A percentile compares a stretch with the other conserved stretches of the same genome.
Conservation (phyloP, 2,888 invertebrate genomes). For the Selenia dentaria region DNA sequence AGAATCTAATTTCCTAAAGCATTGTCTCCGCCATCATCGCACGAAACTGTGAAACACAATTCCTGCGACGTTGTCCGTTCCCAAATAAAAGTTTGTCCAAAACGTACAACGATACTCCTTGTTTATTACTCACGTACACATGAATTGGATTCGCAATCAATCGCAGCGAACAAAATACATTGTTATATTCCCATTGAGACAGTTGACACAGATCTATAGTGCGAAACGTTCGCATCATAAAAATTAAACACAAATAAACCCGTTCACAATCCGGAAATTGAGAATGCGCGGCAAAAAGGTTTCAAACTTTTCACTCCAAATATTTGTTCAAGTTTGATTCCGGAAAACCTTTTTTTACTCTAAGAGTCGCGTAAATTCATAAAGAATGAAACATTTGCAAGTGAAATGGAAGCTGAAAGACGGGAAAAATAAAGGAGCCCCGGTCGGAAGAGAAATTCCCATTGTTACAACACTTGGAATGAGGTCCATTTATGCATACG, state of each 20-base stretch:
- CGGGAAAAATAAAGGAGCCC: slow-evolving; percentile 65
- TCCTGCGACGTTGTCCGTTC: slow-evolving; percentile 25
- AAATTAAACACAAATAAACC: slow-evolving; percentile 33
- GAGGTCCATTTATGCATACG: slow-evolving; percentile 76
- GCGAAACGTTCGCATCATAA: slow-evolving; percentile 11
- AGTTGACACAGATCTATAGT: slow-evolving; percentile 7
- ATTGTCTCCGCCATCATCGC: slow-evolving; percentile 62
- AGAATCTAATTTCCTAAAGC: slow-evolving; percentile 73
- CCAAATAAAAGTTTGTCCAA: slow-evolving; percentile 28
- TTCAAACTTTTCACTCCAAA: slow-evolving; percentile 59
- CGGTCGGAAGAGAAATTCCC: slow-evolving; percentile 63
- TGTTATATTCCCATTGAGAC: neutral
- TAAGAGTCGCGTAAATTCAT: slow-evolving; percentile 66
- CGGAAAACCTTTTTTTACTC: slow-evolving; percentile 53
- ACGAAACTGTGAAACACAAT: slow-evolving; percentile 36
- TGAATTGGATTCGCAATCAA: slow-evolving; percentile 16
- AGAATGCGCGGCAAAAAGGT: slow-evolving; percentile 36
- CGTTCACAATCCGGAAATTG: slow-evolving; percentile 41
- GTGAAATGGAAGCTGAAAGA: slow-evolving; percentile 71
- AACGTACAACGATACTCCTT: slow-evolving; percentile 11
- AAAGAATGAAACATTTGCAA: slow-evolving; percentile 77
- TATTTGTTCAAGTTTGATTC: slow-evolving; percentile 68
- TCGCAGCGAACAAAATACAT: slow-evolving; percentile 8
- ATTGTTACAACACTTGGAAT: slow-evolving; percentile 69
- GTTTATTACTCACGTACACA: slow-evolving; percentile 19